phyloP scores from a whole-genome alignment of 1,140 invertebrate species.

The Drosophila pruinosa region DNA sequence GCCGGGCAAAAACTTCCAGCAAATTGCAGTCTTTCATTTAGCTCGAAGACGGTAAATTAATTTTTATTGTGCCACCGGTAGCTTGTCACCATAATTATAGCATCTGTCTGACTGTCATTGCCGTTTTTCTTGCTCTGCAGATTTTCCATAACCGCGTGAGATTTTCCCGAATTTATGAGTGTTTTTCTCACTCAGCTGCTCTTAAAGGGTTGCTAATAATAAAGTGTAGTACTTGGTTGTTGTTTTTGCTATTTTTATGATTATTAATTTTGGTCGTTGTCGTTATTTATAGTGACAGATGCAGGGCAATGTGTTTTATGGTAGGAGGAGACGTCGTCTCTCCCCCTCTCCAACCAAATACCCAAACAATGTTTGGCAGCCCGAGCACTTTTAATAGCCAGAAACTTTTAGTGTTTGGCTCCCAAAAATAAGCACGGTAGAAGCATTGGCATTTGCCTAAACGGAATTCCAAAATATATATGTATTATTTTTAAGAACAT shows the following conservation, averaged over 20 bases:
- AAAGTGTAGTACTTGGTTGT: conserved; percentile 22
- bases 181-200: conserved; percentile 55
- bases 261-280: conserved; percentile 62
- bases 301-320: conserved; percentile 63
- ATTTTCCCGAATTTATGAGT: conserved; percentile 37
- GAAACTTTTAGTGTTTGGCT: conserved; percentile 51
- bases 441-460: conserved; percentile 21
- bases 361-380: conserved; percentile 34
- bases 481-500: conserved; percentile 11
- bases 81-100: conserved; percentile 52
- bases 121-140: neutral
- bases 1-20: conserved; percentile 19
- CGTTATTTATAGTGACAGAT: conserved; percentile 75
- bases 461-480: conserved; percentile 23
- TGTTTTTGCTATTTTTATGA: conserved; percentile 44
- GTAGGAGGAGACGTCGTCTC: neutral
- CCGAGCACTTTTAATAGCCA: conserved; percentile 51
- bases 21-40: conserved; percentile 28
- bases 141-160: conserved; percentile 23
- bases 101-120: conserved; percentile 24
- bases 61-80: conserved; percentile 51
- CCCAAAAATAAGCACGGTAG: conserved; percentile 1
- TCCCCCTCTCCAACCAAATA: conserved; percentile 15
- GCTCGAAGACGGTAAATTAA: conserved; percentile 44
- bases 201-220: conserved; percentile 70